A percentile compares a stretch with the other conserved stretches of the same genome.
phyloP scores from a whole-genome alignment of 1,140 invertebrate species.

The Lethrus apterus region DNA sequence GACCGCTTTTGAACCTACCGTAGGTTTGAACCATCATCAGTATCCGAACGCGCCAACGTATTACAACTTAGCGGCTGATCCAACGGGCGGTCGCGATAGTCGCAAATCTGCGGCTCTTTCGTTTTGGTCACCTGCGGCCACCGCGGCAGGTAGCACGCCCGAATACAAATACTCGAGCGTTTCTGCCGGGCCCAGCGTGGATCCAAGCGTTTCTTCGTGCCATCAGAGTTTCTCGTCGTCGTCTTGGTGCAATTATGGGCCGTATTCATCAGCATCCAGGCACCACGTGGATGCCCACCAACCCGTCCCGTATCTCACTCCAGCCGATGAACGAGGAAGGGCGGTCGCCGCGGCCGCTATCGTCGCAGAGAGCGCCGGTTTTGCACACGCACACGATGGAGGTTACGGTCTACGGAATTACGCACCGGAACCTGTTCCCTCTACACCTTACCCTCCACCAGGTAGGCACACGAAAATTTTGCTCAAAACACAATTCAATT shows the following conservation, averaged over 20 bases:
- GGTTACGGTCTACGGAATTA: constrained; percentile 71
- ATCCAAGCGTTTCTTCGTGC: constrained; percentile 52
- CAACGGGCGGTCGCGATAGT: constrained; percentile 50
- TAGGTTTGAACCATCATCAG: constrained; percentile 61
- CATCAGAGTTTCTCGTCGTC: constrained; percentile 64
- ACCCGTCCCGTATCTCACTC: constrained; percentile 57
- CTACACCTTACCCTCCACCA: constrained; percentile 72
- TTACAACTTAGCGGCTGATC: constrained; percentile 65
- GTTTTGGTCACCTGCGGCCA: constrained; percentile 58
- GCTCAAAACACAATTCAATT: background rate
- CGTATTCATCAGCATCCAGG: constrained; percentile 55
- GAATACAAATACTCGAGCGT: constrained; percentile 56
- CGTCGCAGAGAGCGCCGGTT: constrained; percentile 54
- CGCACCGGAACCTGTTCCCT: constrained; percentile 63
- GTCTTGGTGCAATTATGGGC: constrained; percentile 66
- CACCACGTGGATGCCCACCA: constrained; percentile 53
- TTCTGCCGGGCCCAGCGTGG: constrained; percentile 43
- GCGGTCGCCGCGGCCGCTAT: constrained; percentile 51
- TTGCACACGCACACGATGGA: constrained; percentile 53
- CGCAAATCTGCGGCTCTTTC: constrained; percentile 52
- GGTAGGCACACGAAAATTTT: too few species aligned
- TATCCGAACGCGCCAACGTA: constrained; percentile 66
- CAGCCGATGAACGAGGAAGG: constrained; percentile 57
- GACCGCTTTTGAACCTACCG: constrained; percentile 49
- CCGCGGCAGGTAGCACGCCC: constrained; percentile 44